Conservation (phyloP, 2,797 vertebrate genomes). For the Brachyrhaphis roseni region DNA sequence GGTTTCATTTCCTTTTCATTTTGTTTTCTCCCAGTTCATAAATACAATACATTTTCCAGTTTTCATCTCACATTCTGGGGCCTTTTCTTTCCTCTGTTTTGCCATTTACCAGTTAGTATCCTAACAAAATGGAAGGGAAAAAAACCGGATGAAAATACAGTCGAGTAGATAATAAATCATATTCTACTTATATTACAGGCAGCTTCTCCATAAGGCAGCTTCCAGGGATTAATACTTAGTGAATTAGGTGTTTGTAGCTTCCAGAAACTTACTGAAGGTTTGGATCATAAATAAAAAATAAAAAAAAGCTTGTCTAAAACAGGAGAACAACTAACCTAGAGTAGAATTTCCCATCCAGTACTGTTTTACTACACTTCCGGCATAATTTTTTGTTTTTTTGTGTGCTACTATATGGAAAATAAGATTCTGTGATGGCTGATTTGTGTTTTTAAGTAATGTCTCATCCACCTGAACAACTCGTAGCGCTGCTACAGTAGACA, state of each 20-base stretch:
- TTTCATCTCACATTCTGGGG: constrained; percentile 41
- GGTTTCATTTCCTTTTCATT: constrained; percentile 41
- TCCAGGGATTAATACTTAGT: background rate
- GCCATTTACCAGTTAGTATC: constrained; percentile 3
- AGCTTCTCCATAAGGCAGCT: too few species aligned
- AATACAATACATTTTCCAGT: constrained; percentile 37
- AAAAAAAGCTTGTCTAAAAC: constrained; percentile 10
- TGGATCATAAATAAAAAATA: constrained; percentile 17
- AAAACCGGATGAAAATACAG: background rate
- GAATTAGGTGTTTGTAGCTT: constrained; percentile 1
- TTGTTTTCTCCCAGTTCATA: constrained; percentile 25
- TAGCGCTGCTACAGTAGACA: too few species aligned
- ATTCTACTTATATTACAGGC: background rate
- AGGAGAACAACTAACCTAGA: background rate
- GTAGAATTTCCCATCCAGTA: background rate
- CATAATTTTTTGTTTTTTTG: background rate
- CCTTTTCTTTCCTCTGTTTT: constrained; percentile 13
- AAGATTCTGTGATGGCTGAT: too few species aligned
- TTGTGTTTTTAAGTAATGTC: too few species aligned
- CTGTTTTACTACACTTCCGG: background rate
- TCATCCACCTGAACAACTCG: too few species aligned
- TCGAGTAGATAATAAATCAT: background rate
- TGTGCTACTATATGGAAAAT: background rate
- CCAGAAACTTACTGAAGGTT: background rate
- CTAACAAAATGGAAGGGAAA: constrained; percentile 6